Conservation (phyloP, 2,797 vertebrate genomes). For the Sciaenops ocellatus region DNA sequence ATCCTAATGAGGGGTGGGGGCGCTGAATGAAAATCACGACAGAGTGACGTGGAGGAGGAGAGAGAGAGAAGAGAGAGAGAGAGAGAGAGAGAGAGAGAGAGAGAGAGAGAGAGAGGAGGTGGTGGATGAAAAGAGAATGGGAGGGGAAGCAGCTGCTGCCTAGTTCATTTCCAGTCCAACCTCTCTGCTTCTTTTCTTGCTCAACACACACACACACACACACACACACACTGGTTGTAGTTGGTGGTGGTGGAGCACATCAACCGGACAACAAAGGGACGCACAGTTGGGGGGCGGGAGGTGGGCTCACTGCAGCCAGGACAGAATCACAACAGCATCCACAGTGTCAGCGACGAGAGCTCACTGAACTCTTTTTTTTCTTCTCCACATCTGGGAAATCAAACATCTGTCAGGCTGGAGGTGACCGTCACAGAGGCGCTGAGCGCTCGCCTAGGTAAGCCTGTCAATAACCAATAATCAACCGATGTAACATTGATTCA, state of each 20-base stretch:
- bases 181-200: slow-evolving; percentile 51
- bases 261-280: slow-evolving; percentile 72
- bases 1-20: slow-evolving; percentile 85
- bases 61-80: slow-evolving; percentile 74
- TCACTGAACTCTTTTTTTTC: slow-evolving; percentile 34
- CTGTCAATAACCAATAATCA: not conserved
- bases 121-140: slow-evolving; percentile 52
- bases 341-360: slow-evolving; percentile 26
- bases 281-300: slow-evolving; percentile 8
- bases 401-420: slow-evolving; percentile 72
- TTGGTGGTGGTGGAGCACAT: slow-evolving; percentile 43
- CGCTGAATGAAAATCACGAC: slow-evolving; percentile 89
- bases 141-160: slow-evolving; percentile 77
- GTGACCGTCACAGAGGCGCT: slow-evolving; percentile 76
- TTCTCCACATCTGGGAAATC: slow-evolving; percentile 28
- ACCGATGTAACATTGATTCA: not conserved
- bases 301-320: slow-evolving; percentile 46
- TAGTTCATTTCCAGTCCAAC: slow-evolving; percentile 66
- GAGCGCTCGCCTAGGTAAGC: slow-evolving; percentile 74
- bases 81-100: slow-evolving; percentile 80
- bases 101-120: slow-evolving; percentile 75
- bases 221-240: slow-evolving; percentile 18
- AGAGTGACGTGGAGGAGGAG: slow-evolving; percentile 79
- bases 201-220: slow-evolving; percentile 19
- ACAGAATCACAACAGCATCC: slow-evolving; percentile 28